phyloP scores from a whole-genome alignment of 1,140 invertebrate genomes.

The Euglossa dilemma region DNA sequence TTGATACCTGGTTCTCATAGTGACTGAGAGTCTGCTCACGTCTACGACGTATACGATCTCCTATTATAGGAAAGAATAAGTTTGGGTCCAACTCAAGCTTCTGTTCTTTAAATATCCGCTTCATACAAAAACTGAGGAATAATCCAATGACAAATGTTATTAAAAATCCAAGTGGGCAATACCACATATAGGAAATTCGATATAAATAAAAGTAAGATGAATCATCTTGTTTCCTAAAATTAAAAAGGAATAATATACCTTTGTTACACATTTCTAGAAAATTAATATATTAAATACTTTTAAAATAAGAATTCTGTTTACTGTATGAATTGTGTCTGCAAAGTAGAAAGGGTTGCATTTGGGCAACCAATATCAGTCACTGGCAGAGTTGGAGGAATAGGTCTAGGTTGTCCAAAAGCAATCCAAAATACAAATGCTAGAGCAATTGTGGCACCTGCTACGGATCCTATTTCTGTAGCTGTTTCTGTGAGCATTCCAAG shows the following conservation, averaged over 20 bases:
- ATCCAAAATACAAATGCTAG: conserved; percentile 91
- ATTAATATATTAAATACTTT: background rate
- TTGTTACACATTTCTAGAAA: background rate
- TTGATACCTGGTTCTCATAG: background rate
- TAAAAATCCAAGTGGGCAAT: conserved; percentile 87
- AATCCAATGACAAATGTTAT: conserved; percentile 87
- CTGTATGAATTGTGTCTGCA: background rate
- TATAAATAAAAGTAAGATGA: conserved; percentile 82
- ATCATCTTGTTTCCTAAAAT: conserved; percentile 58
- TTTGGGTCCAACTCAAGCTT: conserved; percentile 81
- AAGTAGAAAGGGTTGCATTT: conserved; percentile 7
- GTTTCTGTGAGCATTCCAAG: conserved; percentile 88
- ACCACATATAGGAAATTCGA: conserved; percentile 94
- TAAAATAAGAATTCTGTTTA: background rate
- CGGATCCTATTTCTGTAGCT: conserved; percentile 87
- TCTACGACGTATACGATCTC: conserved; percentile 77
- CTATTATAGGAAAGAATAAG: conserved; percentile 86
- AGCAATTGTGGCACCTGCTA: conserved; percentile 86
- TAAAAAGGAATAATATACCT: background rate
- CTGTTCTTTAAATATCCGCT: conserved; percentile 50
- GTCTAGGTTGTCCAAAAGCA: conserved; percentile 91
- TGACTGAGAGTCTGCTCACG: background rate
- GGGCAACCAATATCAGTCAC: conserved; percentile 58
- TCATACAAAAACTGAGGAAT: conserved; percentile 82
- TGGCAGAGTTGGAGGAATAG: conserved; percentile 73